phyloP scores from a whole-genome alignment of 1,140 invertebrate species.

The Akabosia matsudoensis region DNA sequence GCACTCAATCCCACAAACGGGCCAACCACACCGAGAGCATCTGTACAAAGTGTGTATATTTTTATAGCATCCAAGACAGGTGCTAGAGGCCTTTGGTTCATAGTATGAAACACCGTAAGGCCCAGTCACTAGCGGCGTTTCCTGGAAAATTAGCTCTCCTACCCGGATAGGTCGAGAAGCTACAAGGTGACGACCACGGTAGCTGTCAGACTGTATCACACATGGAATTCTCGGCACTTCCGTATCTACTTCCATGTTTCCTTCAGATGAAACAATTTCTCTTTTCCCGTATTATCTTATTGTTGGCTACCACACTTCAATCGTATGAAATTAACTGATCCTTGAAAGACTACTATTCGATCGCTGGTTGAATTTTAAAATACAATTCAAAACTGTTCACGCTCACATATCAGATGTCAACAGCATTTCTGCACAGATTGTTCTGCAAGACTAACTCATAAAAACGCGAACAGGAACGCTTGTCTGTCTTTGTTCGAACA shows the following conservation, averaged over 20 bases:
- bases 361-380: too few species aligned
- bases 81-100: slow-evolving; percentile 27
- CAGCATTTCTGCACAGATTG: too few species aligned
- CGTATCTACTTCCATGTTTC: background rate
- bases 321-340: too few species aligned
- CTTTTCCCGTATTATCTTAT: background rate
- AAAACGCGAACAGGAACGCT: too few species aligned
- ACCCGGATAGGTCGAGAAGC: slow-evolving; percentile 34
- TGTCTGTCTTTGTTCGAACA: too few species aligned
- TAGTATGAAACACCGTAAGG: slow-evolving; percentile 22
- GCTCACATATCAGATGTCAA: too few species aligned
- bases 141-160: slow-evolving; percentile 38
- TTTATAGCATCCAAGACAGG: slow-evolving; percentile 40
- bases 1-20: slow-evolving; percentile 36
- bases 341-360: too few species aligned
- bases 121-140: slow-evolving; percentile 37
- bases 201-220: background rate
- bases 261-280: background rate
- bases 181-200: slow-evolving; percentile 28
- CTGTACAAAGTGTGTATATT: slow-evolving; percentile 35
- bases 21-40: slow-evolving; percentile 43
- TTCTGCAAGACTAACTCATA: too few species aligned
- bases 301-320: too few species aligned
- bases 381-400: too few species aligned
- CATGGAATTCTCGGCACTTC: background rate